Conservation (phyloP, 2,113 vertebrate species). For the Lepus europaeus region DNA sequence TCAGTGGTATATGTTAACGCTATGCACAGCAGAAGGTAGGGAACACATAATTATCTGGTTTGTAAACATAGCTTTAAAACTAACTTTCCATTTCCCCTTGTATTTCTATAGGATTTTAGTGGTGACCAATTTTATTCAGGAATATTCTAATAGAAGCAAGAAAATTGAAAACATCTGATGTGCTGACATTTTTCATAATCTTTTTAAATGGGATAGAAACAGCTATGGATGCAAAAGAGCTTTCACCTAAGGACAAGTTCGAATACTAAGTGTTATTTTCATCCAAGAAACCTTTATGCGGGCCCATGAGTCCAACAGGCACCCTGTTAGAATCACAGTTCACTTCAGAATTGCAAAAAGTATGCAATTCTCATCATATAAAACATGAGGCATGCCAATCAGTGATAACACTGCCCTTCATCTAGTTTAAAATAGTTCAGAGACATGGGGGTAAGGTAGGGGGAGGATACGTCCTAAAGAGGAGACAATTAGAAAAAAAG, state of each 20-base stretch:
- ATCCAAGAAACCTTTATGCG: not conserved
- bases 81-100: not conserved
- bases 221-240: not conserved
- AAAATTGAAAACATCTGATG: not conserved
- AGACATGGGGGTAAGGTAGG: too few species aligned
- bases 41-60: not conserved
- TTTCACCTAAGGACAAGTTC: not conserved
- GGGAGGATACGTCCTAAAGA: not conserved
- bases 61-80: not conserved
- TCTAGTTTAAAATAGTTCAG: not conserved
- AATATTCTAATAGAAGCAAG: not conserved
- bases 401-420: not conserved
- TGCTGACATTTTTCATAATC: not conserved
- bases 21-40: not conserved
- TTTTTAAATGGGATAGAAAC: conserved; percentile 41
- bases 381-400: not conserved
- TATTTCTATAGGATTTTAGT: not conserved
- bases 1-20: not conserved
- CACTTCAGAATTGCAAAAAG: not conserved
- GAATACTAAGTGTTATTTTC: not conserved
- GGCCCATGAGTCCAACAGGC: not conserved
- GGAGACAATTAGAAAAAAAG: not conserved
- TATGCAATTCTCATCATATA: not conserved
- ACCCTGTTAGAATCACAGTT: not conserved
- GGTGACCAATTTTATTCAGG: not conserved